Conservation (phyloP, 2,113 vertebrate species). For the Globicephala melas region DNA sequence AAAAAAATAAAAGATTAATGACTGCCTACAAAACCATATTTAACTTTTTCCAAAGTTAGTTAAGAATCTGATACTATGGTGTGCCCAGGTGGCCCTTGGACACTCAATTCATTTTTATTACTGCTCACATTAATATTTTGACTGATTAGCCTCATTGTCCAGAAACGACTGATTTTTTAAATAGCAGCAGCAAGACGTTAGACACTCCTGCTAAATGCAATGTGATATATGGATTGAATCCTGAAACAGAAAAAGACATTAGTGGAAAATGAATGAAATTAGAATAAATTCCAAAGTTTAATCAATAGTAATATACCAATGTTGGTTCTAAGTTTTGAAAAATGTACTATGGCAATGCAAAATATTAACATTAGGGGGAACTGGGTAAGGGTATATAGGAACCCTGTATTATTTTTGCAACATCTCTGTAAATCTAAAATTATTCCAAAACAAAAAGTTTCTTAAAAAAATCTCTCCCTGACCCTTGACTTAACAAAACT, state of each 20-base stretch:
- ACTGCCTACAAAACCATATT: not conserved
- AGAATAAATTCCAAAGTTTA: not conserved
- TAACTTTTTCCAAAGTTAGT: not conserved
- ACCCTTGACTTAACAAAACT: not conserved
- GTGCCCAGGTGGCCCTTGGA: not conserved
- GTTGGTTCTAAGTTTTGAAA: slow-evolving; percentile 20
- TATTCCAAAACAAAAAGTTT: not conserved
- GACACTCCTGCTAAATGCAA: not conserved
- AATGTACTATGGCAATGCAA: not conserved
- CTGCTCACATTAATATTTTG: not conserved
- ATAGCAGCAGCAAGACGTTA: not conserved
- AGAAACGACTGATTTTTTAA: not conserved
- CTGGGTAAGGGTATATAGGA: not conserved
- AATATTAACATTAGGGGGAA: not conserved
- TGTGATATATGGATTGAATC: not conserved
- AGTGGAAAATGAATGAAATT: not conserved
- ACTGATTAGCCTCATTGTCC: not conserved
- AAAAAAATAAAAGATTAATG: not conserved
- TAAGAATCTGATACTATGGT: not conserved
- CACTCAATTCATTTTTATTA: not conserved
- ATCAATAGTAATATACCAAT: not conserved
- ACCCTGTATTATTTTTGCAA: slow-evolving; percentile 3
- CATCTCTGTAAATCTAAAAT: slow-evolving; percentile 16
- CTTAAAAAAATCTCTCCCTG: not conserved
- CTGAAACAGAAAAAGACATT: not conserved